A percentile compares a stretch with the other conserved stretches of the same genome.
Evolutionary conservation across 2,797 vertebrate species (phyloP).

Genomic region (Acrocephalus scirpaceus): DNA sequence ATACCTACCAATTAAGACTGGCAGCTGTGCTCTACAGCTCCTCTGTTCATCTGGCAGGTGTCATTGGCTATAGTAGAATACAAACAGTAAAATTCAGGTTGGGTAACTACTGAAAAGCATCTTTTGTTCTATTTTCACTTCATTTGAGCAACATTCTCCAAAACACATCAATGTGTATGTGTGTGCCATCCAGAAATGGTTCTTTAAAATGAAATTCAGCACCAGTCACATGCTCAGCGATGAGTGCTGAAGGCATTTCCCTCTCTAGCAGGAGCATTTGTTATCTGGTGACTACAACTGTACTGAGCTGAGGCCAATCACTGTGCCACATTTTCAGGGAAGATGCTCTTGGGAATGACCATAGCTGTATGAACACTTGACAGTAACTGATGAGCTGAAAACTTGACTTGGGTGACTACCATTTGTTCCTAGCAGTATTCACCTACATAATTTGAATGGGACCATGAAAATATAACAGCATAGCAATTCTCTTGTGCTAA

Average conservation of each 20-base stretch:
- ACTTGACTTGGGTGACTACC: background rate
- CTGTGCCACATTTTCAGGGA: background rate
- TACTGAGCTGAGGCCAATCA: background rate
- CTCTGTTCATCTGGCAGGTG: background rate
- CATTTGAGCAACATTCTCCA: background rate
- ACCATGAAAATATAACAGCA: background rate
- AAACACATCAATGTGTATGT: background rate
- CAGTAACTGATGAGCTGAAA: background rate
- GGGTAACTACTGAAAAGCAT: background rate
- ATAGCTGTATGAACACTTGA: background rate
- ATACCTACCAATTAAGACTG: background rate
- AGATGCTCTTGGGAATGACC: background rate
- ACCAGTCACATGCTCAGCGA: fast-evolving
- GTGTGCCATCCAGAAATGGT: background rate
- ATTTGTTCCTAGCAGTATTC: background rate
- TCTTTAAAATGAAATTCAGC: background rate
- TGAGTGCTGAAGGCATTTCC: background rate
- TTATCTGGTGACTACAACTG: background rate
- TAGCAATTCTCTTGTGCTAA: background rate
- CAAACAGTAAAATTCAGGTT: background rate
- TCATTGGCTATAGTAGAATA: background rate
- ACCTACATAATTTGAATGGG: background rate
- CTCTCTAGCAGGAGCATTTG: background rate
- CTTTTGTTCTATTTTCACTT: background rate
- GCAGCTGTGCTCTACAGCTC: background rate